Base-by-base conservation (phyloP, 2,113 vertebrate genomes). In the Rhinolophus ferrumequinum region DNA sequence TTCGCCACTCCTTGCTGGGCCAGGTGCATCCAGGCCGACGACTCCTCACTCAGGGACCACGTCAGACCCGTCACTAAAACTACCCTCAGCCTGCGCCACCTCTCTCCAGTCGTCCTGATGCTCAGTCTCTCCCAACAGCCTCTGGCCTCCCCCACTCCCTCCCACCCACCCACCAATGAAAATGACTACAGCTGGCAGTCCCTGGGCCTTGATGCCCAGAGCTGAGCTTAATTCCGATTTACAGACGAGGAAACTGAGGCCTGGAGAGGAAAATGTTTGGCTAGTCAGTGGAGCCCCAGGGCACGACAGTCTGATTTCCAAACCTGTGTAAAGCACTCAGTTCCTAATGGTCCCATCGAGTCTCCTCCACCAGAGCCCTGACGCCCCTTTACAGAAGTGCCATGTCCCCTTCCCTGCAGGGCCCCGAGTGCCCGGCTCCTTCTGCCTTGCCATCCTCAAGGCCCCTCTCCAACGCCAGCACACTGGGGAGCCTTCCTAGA, bases 371-470 rank as follows among this genome's bases (percentile, higher is more conserved):
- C 41, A 33, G 6, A n/a, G 26, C 21, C 30, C 50, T 0, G 0
- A n/a, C 24, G 52, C 24, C 28, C n/a, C 3, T n/a, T 2, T 14
- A 50, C 47, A 13, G 1, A 10, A 10, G 4, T 13, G 8, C 10
- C 47, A 13, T 0, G 8, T 4, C 8, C 12, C 28, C 10, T 2
- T 35, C 35, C 4, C 10, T 24, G 7, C 3, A 8, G 3, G 0
- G 1, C 15, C 12, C n/a, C 7, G 0, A 14, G 62, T n/a, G 12
- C 54, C 28, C 8, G 2, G 38, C 21, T 16, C 64, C 44, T 50
- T 18, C 62, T 26, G 0, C 33, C n/a, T 44, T 19, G 33, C 24
- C 24, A 14, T 9, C 92, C 15, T 41, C 30, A n/a, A 60, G 38
- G 21, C 21, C 28, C 19, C 7, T 21, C 41, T 38, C 70, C 28